phyloP scores from a whole-genome alignment of 53 echinoderm and acorn worm genomes.

The Crossaster papposus region DNA sequence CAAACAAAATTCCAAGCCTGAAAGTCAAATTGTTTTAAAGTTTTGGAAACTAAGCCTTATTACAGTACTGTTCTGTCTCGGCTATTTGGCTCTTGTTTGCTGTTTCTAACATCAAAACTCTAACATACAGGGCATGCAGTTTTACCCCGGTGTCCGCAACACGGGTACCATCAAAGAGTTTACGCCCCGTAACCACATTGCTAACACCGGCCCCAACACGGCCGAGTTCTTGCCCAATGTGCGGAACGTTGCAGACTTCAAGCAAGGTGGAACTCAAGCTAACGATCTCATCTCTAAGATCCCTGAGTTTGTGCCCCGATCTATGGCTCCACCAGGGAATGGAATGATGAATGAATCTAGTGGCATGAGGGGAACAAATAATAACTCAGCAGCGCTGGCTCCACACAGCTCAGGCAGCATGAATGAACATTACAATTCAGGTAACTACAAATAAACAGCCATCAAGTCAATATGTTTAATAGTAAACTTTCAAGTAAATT shows the following conservation, averaged over 20 bases:
- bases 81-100: background rate
- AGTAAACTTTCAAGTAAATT: too few species aligned
- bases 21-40: too few species aligned
- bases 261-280: background rate
- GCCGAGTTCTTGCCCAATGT: slow-evolving; percentile 73
- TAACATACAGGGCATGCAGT: slow-evolving; percentile 72
- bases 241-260: slow-evolving; percentile 60
- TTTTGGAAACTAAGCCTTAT: background rate
- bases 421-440: slow-evolving; percentile 60
- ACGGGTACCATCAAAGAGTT: slow-evolving; percentile 71
- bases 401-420: slow-evolving; percentile 48
- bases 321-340: slow-evolving; percentile 32
- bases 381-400: slow-evolving; percentile 43
- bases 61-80: background rate
- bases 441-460: background rate
- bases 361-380: slow-evolving; percentile 56
- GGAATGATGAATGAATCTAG: slow-evolving; percentile 43
- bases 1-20: too few species aligned
- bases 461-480: too few species aligned
- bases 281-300: slow-evolving; percentile 72
- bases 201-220: slow-evolving; percentile 27
- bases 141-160: slow-evolving; percentile 83
- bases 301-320: slow-evolving; percentile 90
- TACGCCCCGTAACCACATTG: slow-evolving; percentile 63
- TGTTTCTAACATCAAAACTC: slow-evolving; percentile 39